Percentiles rank a stretch among this genome's conserved stretches.
Evolutionary conservation across 1,140 invertebrate species (phyloP).

Genomic region (Drosophila carrolli): DNA sequence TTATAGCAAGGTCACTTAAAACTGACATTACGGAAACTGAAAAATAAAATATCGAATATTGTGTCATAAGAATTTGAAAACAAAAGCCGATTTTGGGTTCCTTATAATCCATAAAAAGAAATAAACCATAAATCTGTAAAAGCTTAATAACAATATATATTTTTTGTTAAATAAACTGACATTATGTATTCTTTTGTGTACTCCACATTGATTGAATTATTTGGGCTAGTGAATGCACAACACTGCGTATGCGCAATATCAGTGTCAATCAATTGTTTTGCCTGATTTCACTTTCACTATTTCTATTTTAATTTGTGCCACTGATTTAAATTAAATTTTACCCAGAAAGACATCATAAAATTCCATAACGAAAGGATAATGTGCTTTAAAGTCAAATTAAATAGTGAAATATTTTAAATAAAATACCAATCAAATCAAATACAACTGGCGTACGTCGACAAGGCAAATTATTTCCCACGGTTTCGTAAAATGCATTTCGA

Average conservation of each 20-base stretch:
- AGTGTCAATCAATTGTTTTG: constrained; percentile 18
- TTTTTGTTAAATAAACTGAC: neutral
- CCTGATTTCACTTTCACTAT: constrained; percentile 18
- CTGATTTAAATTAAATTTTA: constrained; percentile 57
- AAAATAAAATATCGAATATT: neutral
- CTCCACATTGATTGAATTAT: constrained; percentile 17
- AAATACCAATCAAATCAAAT: constrained; percentile 21
- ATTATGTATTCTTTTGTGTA: neutral
- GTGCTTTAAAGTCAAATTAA: constrained; percentile 50
- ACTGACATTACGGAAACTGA: neutral
- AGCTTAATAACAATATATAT: neutral
- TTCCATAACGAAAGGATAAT: constrained; percentile 21
- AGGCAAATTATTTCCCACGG: constrained; percentile 34
- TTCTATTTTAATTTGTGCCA: constrained; percentile 40
- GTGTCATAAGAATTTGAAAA: neutral
- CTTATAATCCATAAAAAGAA: neutral
- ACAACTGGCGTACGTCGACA: constrained; percentile 20
- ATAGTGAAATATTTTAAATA: constrained; percentile 33
- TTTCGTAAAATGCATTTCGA: constrained; percentile 37
- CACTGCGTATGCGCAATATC: constrained; percentile 57
- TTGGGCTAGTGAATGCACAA: constrained; percentile 4
- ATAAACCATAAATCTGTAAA: neutral
- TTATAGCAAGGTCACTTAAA: neutral
- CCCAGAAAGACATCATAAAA: constrained; percentile 47
- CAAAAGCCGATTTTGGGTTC: neutral